Base-by-base conservation (phyloP, 2,113 vertebrate species). In the Gadus chalcogrammus region DNA sequence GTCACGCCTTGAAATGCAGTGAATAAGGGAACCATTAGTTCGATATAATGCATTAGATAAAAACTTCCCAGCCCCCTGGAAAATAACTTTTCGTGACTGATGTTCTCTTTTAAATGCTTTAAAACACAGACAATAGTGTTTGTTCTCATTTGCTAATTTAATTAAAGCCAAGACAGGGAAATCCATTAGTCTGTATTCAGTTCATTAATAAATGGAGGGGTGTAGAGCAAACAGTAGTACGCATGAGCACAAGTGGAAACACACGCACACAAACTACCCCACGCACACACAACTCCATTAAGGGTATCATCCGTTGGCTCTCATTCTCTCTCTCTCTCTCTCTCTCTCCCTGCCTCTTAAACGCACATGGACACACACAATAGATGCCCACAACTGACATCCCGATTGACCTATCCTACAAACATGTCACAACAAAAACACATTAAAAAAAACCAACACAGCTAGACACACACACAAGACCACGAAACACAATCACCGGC, bases 161-260 rank as follows among this genome's bases (percentile, higher is more conserved):
- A 89, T 89, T 84, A 90, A 79, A 67, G 82, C 53, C n/a, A 68
- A 82, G 78, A 73, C 70, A 58, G 59, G 77, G 58, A 80, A 84
- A 82, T 80, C 86, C 75, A 86, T 88, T 83, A 84, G 66, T 71
- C 31, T 66, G 68, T 78, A 78, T 80, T 78, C 74, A 71, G 63
- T 74, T 79, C 75, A 78, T 82, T 80, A 79, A 86, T 84, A 68
- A 80, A 85, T 75, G 61, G 27, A 67, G 60, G 61, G 65, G 82
- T 76, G 80, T 55, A 59, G 76, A 82, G 67, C 67, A 65, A 65
- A 73, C 71, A 70, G 8, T 7, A 61, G 59, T 67, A 71, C 52
- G 73, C 18, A 61, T 28, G 42, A 31, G 27, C n/a, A 52, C 38
- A 58, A 3, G n/a, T 24, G 5, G 18, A 58, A 17, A 69, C 28